phyloP scores from a whole-genome alignment of 2,797 vertebrate genomes.

The Arnoldichthys spilopterus region DNA sequence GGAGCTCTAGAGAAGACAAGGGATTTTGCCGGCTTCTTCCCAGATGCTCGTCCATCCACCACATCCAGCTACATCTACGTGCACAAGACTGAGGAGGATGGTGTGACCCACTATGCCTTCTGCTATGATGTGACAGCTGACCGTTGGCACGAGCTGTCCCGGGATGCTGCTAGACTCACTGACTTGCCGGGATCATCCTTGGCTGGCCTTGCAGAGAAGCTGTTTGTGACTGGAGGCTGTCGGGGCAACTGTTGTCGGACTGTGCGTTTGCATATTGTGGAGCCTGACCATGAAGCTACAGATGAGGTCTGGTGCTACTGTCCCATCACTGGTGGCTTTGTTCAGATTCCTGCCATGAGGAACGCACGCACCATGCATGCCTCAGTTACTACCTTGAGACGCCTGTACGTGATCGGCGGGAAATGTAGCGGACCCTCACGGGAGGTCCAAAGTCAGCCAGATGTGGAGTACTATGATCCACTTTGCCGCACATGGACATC shows the following conservation, averaged over 20 bases:
- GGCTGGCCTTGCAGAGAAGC: constrained; percentile 90
- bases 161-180: constrained; percentile 69
- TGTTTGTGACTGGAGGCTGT: constrained; percentile 95
- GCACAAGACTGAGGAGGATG: constrained; percentile 92
- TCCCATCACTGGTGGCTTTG: constrained; percentile 83
- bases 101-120: constrained; percentile 84
- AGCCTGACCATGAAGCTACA: constrained; percentile 88
- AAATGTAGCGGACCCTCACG: constrained; percentile 82
- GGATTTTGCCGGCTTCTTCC: constrained; percentile 82
- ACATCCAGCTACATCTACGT: constrained; percentile 94
- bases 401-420: constrained; percentile 92
- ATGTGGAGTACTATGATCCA: constrained; percentile 92
- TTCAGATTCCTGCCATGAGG: constrained; percentile 83
- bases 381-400: constrained; percentile 84
- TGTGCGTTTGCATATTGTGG: constrained; percentile 89
- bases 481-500: constrained; percentile 85
- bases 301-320: constrained; percentile 95
- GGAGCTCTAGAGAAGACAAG: constrained; percentile 81
- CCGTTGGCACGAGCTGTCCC: constrained; percentile 86
- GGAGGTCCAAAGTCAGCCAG: constrained; percentile 82
- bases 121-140: constrained; percentile 91
- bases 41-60: constrained; percentile 90
- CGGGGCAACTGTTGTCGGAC: constrained; percentile 87
- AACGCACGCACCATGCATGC: constrained; percentile 93
- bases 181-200: constrained; percentile 91